Conservation (phyloP, 2,113 vertebrate species). For the Sceloporus undulatus region DNA sequence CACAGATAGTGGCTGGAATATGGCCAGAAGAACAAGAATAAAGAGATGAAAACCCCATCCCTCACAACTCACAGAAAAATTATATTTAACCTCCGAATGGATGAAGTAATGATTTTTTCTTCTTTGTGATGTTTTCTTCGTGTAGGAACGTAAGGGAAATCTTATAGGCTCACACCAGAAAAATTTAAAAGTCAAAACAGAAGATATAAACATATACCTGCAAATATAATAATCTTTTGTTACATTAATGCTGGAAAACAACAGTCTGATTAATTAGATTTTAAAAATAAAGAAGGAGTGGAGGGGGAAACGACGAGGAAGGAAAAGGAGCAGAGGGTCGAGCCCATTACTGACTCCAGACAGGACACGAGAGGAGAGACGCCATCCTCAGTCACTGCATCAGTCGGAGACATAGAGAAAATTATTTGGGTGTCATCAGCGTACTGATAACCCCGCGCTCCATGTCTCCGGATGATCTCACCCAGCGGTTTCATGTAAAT, state of each 20-base stretch:
- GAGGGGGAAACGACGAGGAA: too few species aligned
- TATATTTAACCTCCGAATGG: slow-evolving; percentile 27
- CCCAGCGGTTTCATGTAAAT: too few species aligned
- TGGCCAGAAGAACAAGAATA: rapidly evolving
- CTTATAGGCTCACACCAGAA: not conserved
- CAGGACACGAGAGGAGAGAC: too few species aligned
- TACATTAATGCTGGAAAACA: slow-evolving; percentile 19
- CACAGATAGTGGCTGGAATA: slow-evolving; percentile 19
- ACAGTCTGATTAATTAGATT: too few species aligned
- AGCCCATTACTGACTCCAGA: too few species aligned
- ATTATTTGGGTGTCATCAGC: too few species aligned
- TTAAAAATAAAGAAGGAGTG: too few species aligned
- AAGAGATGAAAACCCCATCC: not conserved
- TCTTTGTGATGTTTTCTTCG: not conserved
- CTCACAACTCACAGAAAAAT: not conserved
- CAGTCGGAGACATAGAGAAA: too few species aligned
- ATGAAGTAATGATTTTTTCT: not conserved
- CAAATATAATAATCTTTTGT: not conserved
- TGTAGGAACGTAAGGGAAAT: not conserved
- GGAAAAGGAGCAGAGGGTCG: too few species aligned
- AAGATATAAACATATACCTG: not conserved
- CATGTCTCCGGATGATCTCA: too few species aligned
- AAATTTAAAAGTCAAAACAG: not conserved
- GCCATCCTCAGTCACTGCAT: too few species aligned
- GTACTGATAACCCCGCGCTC: too few species aligned